Conservation (phyloP, 2,797 vertebrate species). For the Harpagifer antarcticus region DNA sequence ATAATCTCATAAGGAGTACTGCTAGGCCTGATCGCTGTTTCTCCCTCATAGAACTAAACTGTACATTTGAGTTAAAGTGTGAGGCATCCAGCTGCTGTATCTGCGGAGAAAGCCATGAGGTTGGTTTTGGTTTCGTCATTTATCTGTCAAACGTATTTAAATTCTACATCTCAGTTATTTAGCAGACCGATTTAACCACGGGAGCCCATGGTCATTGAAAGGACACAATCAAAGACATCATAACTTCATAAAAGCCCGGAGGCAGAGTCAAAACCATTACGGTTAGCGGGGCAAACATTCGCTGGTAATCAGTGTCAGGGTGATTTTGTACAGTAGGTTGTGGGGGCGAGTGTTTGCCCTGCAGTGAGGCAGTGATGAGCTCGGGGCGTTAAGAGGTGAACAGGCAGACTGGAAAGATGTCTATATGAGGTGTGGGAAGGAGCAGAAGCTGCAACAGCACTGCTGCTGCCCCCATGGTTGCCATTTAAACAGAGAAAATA, state of each 20-base stretch:
- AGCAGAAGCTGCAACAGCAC: slow-evolving; percentile 42
- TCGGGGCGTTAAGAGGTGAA: slow-evolving; percentile 57
- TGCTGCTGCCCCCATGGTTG: slow-evolving; percentile 28
- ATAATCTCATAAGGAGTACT: slow-evolving; percentile 51
- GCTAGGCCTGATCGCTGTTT: slow-evolving; percentile 57
- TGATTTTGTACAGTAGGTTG: slow-evolving; percentile 69
- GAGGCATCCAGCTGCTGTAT: slow-evolving; percentile 53
- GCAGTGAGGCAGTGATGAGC: slow-evolving; percentile 56
- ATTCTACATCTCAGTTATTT: slow-evolving; percentile 71
- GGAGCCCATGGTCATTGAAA: slow-evolving; percentile 63
- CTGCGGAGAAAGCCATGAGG: slow-evolving; percentile 58
- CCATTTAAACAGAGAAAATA: slow-evolving; percentile 66
- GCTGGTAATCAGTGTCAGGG: slow-evolving; percentile 76
- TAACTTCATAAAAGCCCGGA: slow-evolving; percentile 68
- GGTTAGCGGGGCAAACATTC: slow-evolving; percentile 67
- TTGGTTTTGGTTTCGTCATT: slow-evolving; percentile 65
- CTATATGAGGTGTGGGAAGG: slow-evolving; percentile 50
- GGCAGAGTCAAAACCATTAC: slow-evolving; percentile 70
- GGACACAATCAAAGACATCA: slow-evolving; percentile 71
- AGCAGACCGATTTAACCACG: slow-evolving; percentile 55
- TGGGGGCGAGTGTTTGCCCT: slow-evolving; percentile 42
- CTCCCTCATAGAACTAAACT: slow-evolving; percentile 44
- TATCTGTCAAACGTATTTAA: slow-evolving; percentile 67
- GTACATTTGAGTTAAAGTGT: slow-evolving; percentile 65
- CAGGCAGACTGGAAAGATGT: slow-evolving; percentile 52